phyloP scores from a whole-genome alignment of 2,888 invertebrate genomes.

The Thecophora atra region DNA sequence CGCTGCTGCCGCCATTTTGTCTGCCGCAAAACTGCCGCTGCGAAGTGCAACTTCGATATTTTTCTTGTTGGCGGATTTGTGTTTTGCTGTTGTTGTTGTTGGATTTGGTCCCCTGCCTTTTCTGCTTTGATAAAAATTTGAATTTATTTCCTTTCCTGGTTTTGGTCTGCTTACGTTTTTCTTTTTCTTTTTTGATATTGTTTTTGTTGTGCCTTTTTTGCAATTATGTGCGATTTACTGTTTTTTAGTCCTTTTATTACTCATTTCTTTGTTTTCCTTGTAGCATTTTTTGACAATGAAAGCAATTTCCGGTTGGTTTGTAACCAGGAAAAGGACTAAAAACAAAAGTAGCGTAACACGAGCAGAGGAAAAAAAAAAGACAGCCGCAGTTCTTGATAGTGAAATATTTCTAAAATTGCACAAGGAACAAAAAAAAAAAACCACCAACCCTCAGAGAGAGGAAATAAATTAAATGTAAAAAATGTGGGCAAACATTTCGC shows the following conservation, averaged over 20 bases:
- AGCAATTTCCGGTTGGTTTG: slow-evolving; percentile 31
- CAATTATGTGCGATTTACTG: too few species aligned
- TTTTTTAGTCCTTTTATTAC: neutral
- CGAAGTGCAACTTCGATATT: slow-evolving; percentile 18
- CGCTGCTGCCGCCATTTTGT: slow-evolving; percentile 37
- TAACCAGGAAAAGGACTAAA: neutral
- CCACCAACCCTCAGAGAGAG: neutral
- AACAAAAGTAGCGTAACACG: neutral
- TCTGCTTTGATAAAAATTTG: neutral
- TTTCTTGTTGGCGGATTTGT: slow-evolving; percentile 21
- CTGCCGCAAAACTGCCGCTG: slow-evolving; percentile 26
- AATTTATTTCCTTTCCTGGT: neutral
- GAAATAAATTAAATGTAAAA: slow-evolving; percentile 20
- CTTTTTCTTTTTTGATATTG: neutral
- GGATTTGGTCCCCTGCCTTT: neutral
- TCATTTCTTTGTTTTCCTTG: neutral
- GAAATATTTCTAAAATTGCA: neutral
- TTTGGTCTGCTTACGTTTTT: neutral
- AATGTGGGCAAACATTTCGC: neutral
- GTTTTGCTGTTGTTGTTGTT: neutral
- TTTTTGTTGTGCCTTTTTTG: neutral
- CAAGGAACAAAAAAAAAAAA: slow-evolving; percentile 2
- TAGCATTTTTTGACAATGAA: slow-evolving; percentile 31
- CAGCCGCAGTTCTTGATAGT: slow-evolving; percentile 5
- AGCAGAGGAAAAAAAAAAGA: neutral